Percentiles rank a stretch among this genome's conserved stretches.
phyloP scores from a whole-genome alignment of 1,140 invertebrate species.

The Monochamus saltuarius region DNA sequence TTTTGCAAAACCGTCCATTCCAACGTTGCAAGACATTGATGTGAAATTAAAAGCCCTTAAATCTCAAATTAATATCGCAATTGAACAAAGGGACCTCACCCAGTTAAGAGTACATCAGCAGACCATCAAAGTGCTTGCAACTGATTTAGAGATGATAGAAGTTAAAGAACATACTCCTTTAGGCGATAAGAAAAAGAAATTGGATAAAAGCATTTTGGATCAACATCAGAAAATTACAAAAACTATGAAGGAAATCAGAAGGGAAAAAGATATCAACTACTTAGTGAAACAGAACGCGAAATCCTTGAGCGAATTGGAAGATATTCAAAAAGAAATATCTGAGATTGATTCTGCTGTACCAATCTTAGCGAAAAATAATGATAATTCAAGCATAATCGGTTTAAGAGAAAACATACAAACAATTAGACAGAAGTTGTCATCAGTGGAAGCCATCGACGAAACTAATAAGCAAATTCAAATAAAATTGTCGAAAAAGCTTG shows the following conservation, averaged over 20 bases:
- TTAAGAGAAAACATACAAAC: constrained; percentile 20
- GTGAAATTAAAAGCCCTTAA: constrained; percentile 24
- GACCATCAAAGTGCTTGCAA: constrained; percentile 26
- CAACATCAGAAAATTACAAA: constrained; percentile 27
- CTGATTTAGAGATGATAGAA: constrained; percentile 31
- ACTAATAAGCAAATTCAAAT: constrained; percentile 21
- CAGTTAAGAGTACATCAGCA: constrained; percentile 21
- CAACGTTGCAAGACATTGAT: constrained; percentile 27
- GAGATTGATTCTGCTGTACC: constrained; percentile 25
- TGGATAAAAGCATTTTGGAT: constrained; percentile 16
- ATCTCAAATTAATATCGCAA: constrained; percentile 19
- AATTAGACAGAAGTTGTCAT: constrained; percentile 18
- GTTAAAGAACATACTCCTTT: constrained; percentile 21
- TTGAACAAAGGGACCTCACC: constrained; percentile 26
- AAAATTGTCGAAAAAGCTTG: constrained; percentile 1
- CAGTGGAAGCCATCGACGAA: constrained; percentile 24
- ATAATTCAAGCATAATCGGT: constrained; percentile 1
- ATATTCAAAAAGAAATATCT: constrained; percentile 25
- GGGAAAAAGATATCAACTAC: constrained; percentile 14
- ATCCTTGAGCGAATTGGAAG: constrained; percentile 24
- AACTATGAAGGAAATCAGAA: constrained; percentile 23
- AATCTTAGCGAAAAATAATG: constrained; percentile 13
- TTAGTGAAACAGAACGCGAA: constrained; percentile 25
- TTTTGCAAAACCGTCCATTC: neutral
- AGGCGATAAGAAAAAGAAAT: constrained; percentile 23